Base-by-base conservation (phyloP, 2,888 invertebrate species). In the Polydrusus tereticollis region DNA sequence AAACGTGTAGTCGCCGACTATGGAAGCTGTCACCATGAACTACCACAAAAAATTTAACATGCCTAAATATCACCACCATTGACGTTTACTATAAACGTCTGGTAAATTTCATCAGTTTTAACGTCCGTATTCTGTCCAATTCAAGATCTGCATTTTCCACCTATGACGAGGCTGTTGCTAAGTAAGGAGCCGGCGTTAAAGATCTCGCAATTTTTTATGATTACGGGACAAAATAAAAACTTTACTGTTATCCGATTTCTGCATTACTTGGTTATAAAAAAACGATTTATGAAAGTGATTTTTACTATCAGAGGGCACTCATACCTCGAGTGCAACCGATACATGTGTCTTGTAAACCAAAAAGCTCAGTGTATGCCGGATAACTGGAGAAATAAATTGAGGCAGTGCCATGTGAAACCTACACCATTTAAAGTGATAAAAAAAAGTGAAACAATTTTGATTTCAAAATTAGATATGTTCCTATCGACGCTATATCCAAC, bases 61-160 rank as follows among this genome's bases (percentile, higher is more conserved):
- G 74, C 50, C 76, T 78, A 26, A 78, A 78, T 71, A 75, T 78
- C n/a, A 74, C 69, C n/a, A 77, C 74, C 26, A 78, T 76, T 43
- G 76, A 78, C 55, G 66, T 75, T 1, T 76, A 76, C 62, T 77
- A 76, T 50, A 73, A 68, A 45, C 23, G 76, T 20, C 72, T 76
- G 67, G 70, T 78, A 67, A 63, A 76, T 62, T 66, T 73, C 63
- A 68, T 73, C 43, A 76, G 74, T 62, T 77, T 77, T 70, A 78
- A 77, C 58, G 41, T 77, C 33, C 77, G 78, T 67, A 72, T 29
- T 21, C 64, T 78, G 14, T 60, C 73, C 12, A 58, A 64, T 69
- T 64, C 63, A 6, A 69, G 33, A 10, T 73, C 64, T 12, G 69
- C 63, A 14, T 78, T 79, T 72, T 78, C 69, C 59, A 64, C 73